phyloP scores from a whole-genome alignment of 2,888 invertebrate species.

The Caenorhabditis afra region DNA sequence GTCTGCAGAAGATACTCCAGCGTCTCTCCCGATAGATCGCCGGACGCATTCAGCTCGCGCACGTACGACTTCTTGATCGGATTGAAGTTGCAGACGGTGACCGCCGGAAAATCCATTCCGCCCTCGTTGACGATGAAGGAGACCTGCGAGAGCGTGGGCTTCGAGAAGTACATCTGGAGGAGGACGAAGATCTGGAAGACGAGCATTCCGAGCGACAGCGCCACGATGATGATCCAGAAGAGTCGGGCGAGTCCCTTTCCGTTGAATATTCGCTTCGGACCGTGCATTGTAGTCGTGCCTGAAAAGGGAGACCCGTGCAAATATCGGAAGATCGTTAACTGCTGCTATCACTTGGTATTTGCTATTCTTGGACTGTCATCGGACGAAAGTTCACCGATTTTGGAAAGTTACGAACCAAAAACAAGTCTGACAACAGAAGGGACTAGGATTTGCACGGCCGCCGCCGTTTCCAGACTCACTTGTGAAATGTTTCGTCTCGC shows the following conservation, averaged over 20 bases:
- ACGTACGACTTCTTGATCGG: constrained; percentile 70
- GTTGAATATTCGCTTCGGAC: constrained; percentile 72
- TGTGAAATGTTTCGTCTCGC: constrained; percentile 77
- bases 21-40: constrained; percentile 59
- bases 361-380: constrained; percentile 20
- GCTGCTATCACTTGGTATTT: background rate
- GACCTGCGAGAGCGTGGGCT: constrained; percentile 67
- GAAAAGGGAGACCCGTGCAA: constrained; percentile 27
- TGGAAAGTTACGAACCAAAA: constrained; percentile 4
- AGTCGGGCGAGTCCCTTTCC: constrained; percentile 48
- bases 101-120: constrained; percentile 74
- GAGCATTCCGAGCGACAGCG: constrained; percentile 51
- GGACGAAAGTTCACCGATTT: constrained; percentile 6
- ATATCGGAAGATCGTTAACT: background rate
- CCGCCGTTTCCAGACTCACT: too few relatives aligned
- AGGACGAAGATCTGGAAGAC: constrained; percentile 58
- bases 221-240: constrained; percentile 62
- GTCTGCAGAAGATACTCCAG: constrained; percentile 67
- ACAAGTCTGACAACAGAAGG: background rate
- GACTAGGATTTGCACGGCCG: too few relatives aligned
- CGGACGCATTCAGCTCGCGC: constrained; percentile 61
- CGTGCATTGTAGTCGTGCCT: constrained; percentile 77
- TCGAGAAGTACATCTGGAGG: constrained; percentile 55
- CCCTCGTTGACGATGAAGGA: constrained; percentile 74
- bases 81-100: constrained; percentile 78